phyloP scores from a whole-genome alignment of 2,888 invertebrate genomes.

The Apotomis turbidana region DNA sequence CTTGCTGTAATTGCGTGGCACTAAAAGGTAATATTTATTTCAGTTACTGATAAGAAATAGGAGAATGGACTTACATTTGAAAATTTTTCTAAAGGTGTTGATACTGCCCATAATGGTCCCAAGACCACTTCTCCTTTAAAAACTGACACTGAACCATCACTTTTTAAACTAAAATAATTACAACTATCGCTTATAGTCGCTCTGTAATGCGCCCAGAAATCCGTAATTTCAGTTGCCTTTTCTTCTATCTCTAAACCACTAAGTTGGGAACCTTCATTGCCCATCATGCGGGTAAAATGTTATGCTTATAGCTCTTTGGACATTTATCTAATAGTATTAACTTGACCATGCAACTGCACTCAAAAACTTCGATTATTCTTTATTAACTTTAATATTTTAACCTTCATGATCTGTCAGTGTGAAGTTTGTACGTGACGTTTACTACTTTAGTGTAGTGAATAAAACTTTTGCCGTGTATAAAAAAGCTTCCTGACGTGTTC shows the following conservation, averaged over 20 bases:
- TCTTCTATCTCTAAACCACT: slow-evolving; percentile 89
- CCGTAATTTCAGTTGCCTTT: slow-evolving; percentile 89
- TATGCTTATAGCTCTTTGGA: not conserved
- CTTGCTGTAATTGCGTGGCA: not conserved
- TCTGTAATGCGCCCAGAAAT: slow-evolving; percentile 90
- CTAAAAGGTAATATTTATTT: not conserved
- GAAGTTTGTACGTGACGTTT: not conserved
- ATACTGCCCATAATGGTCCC: slow-evolving; percentile 85
- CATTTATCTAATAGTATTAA: slow-evolving; percentile 5
- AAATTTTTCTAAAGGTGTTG: slow-evolving; percentile 89
- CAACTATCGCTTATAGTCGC: slow-evolving; percentile 85
- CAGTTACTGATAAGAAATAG: slow-evolving; percentile 7
- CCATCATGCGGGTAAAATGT: slow-evolving; percentile 82
- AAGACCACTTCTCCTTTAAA: slow-evolving; percentile 89
- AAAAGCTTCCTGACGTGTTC: too few relatives aligned
- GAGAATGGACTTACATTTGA: slow-evolving; percentile 85
- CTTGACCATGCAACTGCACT: not conserved
- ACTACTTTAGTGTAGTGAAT: too few relatives aligned
- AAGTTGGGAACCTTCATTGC: slow-evolving; percentile 89
- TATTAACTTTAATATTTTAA: not conserved
- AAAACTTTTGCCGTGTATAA: too few relatives aligned
- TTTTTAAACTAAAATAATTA: slow-evolving; percentile 77
- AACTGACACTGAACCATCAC: slow-evolving; percentile 87
- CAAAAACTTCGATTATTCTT: not conserved
- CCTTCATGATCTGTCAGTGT: not conserved